Conservation (phyloP, 30 jellyfish, hydroid and myxozoan genomes). For the Sanderia malayensis region DNA sequence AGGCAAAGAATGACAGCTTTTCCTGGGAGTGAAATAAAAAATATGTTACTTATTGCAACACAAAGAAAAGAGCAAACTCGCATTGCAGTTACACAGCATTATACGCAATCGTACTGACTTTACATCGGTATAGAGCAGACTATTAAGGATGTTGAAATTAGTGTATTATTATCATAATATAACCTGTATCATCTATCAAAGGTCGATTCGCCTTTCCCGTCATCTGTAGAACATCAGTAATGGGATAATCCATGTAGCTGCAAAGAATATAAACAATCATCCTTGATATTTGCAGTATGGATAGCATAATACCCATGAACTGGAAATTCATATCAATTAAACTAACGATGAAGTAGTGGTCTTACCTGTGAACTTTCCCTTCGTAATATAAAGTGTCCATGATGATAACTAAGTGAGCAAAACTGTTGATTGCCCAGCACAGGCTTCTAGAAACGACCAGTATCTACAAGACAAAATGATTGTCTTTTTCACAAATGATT, state of each 20-base stretch:
- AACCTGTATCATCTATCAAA: slow-evolving; percentile 83
- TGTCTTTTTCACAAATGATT: too few species aligned
- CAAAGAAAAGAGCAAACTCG: too few species aligned
- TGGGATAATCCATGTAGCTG: slow-evolving; percentile 89
- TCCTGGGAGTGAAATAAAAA: too few species aligned
- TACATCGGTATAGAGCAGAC: too few species aligned
- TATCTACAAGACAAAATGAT: slow-evolving; percentile 29
- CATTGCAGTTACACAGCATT: too few species aligned
- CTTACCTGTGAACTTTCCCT: slow-evolving; percentile 89
- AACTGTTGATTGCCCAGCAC: slow-evolving; percentile 88
- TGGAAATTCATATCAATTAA: slow-evolving; percentile 9
- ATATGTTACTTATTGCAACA: too few species aligned
- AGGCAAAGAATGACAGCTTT: slow-evolving; percentile 84
- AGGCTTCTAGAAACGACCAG: slow-evolving; percentile 89
- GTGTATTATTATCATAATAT: too few species aligned
- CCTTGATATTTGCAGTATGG: too few species aligned
- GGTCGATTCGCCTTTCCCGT: slow-evolving; percentile 93
- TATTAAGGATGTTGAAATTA: too few species aligned
- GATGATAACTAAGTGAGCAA: slow-evolving; percentile 81
- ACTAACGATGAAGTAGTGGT: neutral
- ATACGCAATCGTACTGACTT: too few species aligned
- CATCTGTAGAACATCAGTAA: slow-evolving; percentile 97
- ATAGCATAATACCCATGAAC: too few species aligned
- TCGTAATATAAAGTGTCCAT: slow-evolving; percentile 94
- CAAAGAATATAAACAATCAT: neutral